Conservation (phyloP, 2,797 vertebrate species). For the Corythornis leucogaster region DNA sequence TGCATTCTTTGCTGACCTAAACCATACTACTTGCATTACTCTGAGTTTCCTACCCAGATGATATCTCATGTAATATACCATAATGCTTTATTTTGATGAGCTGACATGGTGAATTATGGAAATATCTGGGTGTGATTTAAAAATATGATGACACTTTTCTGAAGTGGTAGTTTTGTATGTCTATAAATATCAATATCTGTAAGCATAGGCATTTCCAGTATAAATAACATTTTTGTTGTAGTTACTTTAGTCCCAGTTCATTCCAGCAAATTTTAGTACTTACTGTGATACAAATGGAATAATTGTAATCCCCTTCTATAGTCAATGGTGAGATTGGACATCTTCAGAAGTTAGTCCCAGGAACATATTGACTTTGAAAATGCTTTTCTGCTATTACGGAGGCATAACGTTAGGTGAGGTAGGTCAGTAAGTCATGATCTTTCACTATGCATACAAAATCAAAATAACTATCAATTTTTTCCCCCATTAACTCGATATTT, state of each 20-base stretch:
- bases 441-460: background rate
- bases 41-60: background rate
- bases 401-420: background rate
- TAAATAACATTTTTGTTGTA: constrained; percentile 12
- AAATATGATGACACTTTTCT: constrained; percentile 2
- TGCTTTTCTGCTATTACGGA: background rate
- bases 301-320: background rate
- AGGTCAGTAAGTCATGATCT: background rate
- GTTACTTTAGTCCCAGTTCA: background rate
- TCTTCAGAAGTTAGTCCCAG: background rate
- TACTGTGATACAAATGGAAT: background rate
- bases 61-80: background rate
- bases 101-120: background rate
- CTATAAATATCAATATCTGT: constrained; percentile 14
- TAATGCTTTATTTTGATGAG: background rate
- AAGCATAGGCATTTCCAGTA: background rate
- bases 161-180: background rate
- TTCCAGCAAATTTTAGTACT: background rate
- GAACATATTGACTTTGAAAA: constrained; percentile 1
- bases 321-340: background rate
- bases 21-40: background rate
- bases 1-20: background rate
- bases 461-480: background rate
- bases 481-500: background rate
- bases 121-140: background rate